Percentiles rank a stretch among this genome's conserved stretches.
phyloP scores from a whole-genome alignment of 2,797 vertebrate species.

The Emydoidea blandingii region DNA sequence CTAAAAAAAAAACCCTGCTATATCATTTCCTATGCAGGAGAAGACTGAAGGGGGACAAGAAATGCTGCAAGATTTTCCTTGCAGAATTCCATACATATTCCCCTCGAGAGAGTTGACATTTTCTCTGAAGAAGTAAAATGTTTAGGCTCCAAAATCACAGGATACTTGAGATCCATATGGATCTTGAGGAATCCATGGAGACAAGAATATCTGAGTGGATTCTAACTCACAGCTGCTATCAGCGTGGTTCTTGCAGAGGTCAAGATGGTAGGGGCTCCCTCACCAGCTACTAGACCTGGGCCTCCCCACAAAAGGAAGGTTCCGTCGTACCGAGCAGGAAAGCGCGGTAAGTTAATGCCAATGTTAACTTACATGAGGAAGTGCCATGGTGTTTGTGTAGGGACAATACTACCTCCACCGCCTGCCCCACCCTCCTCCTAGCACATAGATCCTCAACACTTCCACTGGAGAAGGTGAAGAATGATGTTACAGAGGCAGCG shows the following conservation, averaged over 20 bases:
- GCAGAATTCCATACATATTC: not conserved
- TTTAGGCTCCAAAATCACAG: not conserved
- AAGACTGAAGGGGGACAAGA: not conserved
- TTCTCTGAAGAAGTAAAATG: not conserved
- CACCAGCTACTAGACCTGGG: not conserved
- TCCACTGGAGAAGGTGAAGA: fast-evolving
- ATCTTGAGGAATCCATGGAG: not conserved
- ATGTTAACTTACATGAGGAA: not conserved
- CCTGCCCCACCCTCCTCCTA: not conserved
- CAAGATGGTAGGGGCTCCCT: no score
- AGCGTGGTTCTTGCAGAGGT: not conserved
- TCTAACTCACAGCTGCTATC: not conserved
- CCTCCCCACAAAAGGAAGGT: not conserved
- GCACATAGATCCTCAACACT: not conserved
- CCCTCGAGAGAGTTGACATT: not conserved
- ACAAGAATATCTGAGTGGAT: not conserved
- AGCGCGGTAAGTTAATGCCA: not conserved
- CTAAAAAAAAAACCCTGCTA: not conserved
- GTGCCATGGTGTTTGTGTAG: not conserved
- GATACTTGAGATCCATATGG: not conserved
- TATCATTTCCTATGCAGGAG: not conserved
- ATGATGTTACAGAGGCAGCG: not conserved
- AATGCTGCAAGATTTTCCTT: not conserved
- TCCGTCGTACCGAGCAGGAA: not conserved
- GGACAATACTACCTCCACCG: not conserved